Conservation (phyloP, 2,888 invertebrate genomes). For the Smittia aterrima region DNA sequence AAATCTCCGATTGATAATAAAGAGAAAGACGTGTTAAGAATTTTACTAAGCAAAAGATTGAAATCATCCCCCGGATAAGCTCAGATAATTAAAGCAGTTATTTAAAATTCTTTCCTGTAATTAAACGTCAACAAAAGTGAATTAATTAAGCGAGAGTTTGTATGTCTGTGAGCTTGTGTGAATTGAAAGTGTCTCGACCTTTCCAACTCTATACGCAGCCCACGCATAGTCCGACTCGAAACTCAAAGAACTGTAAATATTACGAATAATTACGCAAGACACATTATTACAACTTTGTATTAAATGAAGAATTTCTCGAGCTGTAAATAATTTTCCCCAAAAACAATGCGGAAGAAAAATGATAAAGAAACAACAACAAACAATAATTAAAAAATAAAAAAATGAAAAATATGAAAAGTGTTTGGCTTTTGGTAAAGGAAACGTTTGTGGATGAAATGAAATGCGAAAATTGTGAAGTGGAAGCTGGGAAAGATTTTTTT, state of each 20-base stretch:
- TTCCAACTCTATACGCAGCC: neutral
- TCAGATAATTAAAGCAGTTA: slow-evolving; percentile 20
- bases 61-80: slow-evolving; percentile 5
- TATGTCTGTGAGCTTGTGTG: neutral
- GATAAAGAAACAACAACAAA: slow-evolving; percentile 36
- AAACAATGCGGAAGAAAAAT: slow-evolving; percentile 7
- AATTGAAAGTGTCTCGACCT: no score
- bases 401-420: neutral
- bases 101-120: slow-evolving; percentile 8
- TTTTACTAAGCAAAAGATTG: slow-evolving; percentile 16
- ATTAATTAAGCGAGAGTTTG: slow-evolving; percentile 15
- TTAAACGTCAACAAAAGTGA: neutral
- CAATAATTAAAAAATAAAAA: slow-evolving; percentile 37
- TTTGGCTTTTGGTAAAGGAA: neutral
- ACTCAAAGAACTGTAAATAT: slow-evolving; percentile 31
- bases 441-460: neutral
- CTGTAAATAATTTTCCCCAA: slow-evolving; percentile 28
- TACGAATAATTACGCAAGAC: neutral
- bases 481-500: no score
- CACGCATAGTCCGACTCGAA: neutral
- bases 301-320: slow-evolving; percentile 22
- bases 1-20: slow-evolving; percentile 26
- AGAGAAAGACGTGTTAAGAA: slow-evolving; percentile 15
- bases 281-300: slow-evolving; percentile 29
- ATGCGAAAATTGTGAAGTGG: no score